These are phyloP conservation scores for Pygoscelis antarcticus DNA, from an alignment of 2,113 vertebrate species.

Conservation along the genomic window DNA sequence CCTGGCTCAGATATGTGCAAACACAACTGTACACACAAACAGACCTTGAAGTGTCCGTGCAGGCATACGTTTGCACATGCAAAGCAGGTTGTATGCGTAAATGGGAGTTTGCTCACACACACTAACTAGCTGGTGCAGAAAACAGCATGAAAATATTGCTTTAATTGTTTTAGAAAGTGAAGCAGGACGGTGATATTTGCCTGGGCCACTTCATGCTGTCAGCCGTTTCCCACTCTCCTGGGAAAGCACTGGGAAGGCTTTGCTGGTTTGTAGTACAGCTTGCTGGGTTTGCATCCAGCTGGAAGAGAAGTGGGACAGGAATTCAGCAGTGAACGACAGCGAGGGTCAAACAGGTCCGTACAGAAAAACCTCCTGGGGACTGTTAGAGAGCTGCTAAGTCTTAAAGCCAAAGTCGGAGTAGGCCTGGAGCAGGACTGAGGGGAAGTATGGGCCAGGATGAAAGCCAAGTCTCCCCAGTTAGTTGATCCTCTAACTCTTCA, in stretches of 20 bases:
- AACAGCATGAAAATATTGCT: background rate
- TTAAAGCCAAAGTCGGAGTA: background rate
- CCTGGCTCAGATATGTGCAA: background rate
- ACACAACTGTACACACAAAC: background rate
- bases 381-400: background rate
- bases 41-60: background rate
- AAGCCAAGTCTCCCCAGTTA: background rate
- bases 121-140: background rate
- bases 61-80: background rate
- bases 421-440: background rate
- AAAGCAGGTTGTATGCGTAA: fast-evolving
- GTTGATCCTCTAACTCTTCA: background rate
- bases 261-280: background rate
- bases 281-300: background rate
- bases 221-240: background rate
- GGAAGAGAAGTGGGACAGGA: background rate
- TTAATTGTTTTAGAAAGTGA: background rate
- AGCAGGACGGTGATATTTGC: background rate
- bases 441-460: background rate
- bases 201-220: background rate
- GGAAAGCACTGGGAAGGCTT: background rate
- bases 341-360: background rate
- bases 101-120: background rate
- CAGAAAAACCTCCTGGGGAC: background rate
- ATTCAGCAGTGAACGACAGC: background rate